Conservation (phyloP, 2,113 vertebrate species). For the Limanda limanda region DNA sequence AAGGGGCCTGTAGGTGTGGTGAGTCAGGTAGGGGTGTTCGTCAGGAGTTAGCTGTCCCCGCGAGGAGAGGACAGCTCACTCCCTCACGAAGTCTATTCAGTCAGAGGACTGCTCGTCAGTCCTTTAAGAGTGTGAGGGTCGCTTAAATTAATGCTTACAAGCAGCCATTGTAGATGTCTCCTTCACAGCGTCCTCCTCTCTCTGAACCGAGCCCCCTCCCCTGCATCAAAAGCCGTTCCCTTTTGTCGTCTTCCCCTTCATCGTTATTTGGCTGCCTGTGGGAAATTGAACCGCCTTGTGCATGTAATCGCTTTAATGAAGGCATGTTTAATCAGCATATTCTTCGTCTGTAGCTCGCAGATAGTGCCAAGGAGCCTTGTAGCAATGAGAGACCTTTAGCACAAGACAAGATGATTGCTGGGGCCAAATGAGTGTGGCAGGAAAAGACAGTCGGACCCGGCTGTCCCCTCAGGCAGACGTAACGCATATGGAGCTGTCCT, state of each 20-base stretch:
- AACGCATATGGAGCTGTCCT: slow-evolving; percentile 80
- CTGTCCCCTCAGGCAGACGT: slow-evolving; percentile 71
- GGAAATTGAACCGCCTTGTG: slow-evolving; percentile 71
- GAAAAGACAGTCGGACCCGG: slow-evolving; percentile 74
- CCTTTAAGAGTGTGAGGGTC: slow-evolving; percentile 50
- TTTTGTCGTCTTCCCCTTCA: slow-evolving; percentile 36
- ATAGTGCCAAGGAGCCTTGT: slow-evolving; percentile 78
- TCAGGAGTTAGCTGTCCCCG: slow-evolving; percentile 67
- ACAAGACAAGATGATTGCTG: slow-evolving; percentile 77
- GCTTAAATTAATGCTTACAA: slow-evolving; percentile 65
- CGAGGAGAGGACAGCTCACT: slow-evolving; percentile 62
- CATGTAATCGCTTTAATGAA: slow-evolving; percentile 85
- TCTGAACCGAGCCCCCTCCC: slow-evolving; percentile 14
- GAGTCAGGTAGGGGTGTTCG: slow-evolving; percentile 80
- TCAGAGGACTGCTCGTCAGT: slow-evolving; percentile 63
- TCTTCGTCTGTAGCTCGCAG: slow-evolving; percentile 74
- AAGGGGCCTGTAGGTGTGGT: slow-evolving; percentile 81
- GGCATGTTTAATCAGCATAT: slow-evolving; percentile 76
- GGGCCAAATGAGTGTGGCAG: slow-evolving; percentile 81
- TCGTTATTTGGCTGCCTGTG: slow-evolving; percentile 75
- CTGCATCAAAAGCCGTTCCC: slow-evolving; percentile 33
- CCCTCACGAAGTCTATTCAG: slow-evolving; percentile 48
- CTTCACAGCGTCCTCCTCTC: slow-evolving; percentile 1
- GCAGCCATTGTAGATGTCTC: slow-evolving; percentile 45
- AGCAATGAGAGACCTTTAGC: slow-evolving; percentile 84